Percentiles rank a stretch among this genome's conserved stretches.
phyloP scores from a whole-genome alignment of 1,140 invertebrate genomes.

The Teleopsis dalmanni region DNA sequence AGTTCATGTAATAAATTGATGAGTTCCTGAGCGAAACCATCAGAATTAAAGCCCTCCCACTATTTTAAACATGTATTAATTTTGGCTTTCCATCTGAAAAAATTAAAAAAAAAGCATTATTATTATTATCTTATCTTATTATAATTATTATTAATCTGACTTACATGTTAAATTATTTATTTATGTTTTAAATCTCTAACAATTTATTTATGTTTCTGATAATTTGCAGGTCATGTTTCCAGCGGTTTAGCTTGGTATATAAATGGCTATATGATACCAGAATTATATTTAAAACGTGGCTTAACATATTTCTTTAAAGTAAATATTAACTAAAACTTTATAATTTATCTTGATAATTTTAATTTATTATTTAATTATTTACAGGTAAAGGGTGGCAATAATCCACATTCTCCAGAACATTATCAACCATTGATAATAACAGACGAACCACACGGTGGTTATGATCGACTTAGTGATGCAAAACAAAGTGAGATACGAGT shows the following conservation, averaged over 20 bases:
- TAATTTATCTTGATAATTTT: neutral
- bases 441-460: conserved; percentile 74
- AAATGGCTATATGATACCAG: conserved; percentile 79
- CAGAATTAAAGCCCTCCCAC: no score
- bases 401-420: conserved; percentile 75
- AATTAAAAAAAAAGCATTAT: no score
- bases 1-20: no score
- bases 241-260: conserved; percentile 47
- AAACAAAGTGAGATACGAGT: conserved; percentile 67
- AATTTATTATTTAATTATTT: neutral
- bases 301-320: conserved; percentile 76
- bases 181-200: no score
- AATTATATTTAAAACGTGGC: conserved; percentile 78
- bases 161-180: no score
- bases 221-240: conserved; percentile 38
- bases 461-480: conserved; percentile 62
- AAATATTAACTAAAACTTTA: conserved; percentile 44
- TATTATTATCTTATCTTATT: no score
- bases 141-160: no score
- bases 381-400: conserved; percentile 73
- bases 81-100: no score
- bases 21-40: no score
- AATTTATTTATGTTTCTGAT: no score
- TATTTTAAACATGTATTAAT: no score
- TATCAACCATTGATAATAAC: conserved; percentile 93